Percentiles rank a stretch among this genome's conserved stretches.
Evolutionary conservation across 2,888 invertebrate species (phyloP).

Genomic region (Venustoraphidia nigricollis): DNA sequence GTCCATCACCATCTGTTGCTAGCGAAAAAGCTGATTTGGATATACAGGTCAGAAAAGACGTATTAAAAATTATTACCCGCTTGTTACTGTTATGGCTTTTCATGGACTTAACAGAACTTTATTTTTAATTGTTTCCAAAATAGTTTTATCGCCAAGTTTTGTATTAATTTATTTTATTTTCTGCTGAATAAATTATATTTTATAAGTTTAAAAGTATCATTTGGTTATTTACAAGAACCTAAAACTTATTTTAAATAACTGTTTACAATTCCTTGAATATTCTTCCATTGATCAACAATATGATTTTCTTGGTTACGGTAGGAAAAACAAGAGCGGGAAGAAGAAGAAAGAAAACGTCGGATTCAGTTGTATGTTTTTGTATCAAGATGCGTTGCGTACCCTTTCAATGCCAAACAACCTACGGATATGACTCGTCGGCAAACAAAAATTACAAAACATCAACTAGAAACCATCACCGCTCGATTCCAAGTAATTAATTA

Average conservation of each 20-base stretch:
- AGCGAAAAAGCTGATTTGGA: slow-evolving; percentile 80
- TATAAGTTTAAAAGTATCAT: no score
- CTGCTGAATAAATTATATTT: no score
- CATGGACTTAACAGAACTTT: neutral
- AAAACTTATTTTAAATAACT: neutral
- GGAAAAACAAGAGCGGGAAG: slow-evolving; percentile 90
- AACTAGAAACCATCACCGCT: slow-evolving; percentile 84
- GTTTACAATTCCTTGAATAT: neutral
- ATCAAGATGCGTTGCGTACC: slow-evolving; percentile 93
- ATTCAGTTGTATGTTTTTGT: slow-evolving; percentile 97
- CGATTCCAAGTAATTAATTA: slow-evolving; percentile 66
- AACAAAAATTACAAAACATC: slow-evolving; percentile 90
- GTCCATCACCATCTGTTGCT: slow-evolving; percentile 82
- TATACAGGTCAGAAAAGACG: slow-evolving; percentile 44
- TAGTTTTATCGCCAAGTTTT: no score
- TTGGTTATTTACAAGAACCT: no score
- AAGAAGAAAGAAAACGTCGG: slow-evolving; percentile 87
- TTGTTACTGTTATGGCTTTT: neutral
- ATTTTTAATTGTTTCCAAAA: neutral
- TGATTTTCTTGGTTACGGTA: slow-evolving; percentile 20
- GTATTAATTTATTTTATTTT: no score
- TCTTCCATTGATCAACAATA: no score
- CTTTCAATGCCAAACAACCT: slow-evolving; percentile 98
- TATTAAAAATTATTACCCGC: neutral
- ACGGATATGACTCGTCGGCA: slow-evolving; percentile 95